Conservation (phyloP, 2,888 invertebrate species). For the Drosophila flavopinicola region DNA sequence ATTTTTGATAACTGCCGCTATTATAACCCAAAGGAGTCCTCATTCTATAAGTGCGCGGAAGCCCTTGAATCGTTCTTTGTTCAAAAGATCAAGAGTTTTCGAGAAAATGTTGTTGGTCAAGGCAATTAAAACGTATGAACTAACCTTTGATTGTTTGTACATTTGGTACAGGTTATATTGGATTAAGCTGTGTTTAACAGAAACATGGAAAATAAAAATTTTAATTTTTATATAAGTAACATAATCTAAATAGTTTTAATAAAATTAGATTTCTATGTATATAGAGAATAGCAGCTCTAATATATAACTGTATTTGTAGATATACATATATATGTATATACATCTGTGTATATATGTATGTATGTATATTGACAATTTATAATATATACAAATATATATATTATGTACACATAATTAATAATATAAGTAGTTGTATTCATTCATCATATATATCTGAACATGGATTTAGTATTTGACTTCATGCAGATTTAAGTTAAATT, state of each 20-base stretch:
- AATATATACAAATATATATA: neutral
- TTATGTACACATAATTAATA: slow-evolving; percentile 28
- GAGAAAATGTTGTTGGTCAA: slow-evolving; percentile 89
- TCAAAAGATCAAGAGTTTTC: slow-evolving; percentile 94
- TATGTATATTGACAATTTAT: neutral
- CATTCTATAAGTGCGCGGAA: slow-evolving; percentile 98
- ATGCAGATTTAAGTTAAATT: slow-evolving; percentile 18
- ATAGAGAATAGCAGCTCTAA: slow-evolving; percentile 32
- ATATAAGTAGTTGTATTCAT: slow-evolving; percentile 46
- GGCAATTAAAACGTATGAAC: slow-evolving; percentile 44
- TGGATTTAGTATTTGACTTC: slow-evolving; percentile 29
- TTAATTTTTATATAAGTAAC: slow-evolving; percentile 41
- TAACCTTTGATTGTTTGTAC: slow-evolving; percentile 16
- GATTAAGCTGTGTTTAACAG: slow-evolving; percentile 27
- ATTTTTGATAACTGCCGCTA: slow-evolving; percentile 99
- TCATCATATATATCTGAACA: slow-evolving; percentile 16
- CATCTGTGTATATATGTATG: neutral
- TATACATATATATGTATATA: slow-evolving; percentile 20
- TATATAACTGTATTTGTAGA: slow-evolving; percentile 22
- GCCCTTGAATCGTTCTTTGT: slow-evolving; percentile 97
- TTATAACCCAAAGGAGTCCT: slow-evolving; percentile 97
- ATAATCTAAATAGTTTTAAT: slow-evolving; percentile 37
- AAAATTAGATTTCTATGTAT: slow-evolving; percentile 22
- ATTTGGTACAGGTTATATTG: slow-evolving; percentile 1
- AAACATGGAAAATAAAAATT: slow-evolving; percentile 11